Evolutionary conservation across 2,888 invertebrate species (phyloP).

Genomic region (Siphonodentalium dalli): DNA sequence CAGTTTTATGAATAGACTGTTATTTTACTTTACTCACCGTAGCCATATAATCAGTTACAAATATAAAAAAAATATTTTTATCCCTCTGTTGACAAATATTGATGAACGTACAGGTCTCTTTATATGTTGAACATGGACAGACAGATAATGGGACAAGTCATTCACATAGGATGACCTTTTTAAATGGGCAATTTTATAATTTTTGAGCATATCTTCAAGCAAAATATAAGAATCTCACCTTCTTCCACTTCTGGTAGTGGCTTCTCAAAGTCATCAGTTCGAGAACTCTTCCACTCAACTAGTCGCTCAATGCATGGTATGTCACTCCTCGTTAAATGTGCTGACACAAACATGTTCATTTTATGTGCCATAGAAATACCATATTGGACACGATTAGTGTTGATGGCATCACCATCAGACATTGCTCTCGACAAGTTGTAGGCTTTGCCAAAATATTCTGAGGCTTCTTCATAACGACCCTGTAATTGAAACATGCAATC

Average conservation of each 20-base stretch:
- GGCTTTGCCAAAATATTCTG: constrained; percentile 63
- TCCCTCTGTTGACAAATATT: no score
- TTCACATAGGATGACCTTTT: no score
- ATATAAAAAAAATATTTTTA: no score
- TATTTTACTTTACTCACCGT: no score
- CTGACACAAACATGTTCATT: constrained; percentile 46
- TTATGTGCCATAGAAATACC: constrained; percentile 61
- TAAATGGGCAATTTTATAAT: no score
- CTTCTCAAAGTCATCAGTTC: constrained; percentile 46
- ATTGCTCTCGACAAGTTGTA: constrained; percentile 61
- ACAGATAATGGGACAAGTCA: no score
- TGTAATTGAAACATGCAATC: constrained; percentile 27
- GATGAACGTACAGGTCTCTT: no score
- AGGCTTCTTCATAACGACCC: constrained; percentile 63
- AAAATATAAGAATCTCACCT: no score
- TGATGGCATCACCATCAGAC: constrained; percentile 53
- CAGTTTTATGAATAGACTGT: no score
- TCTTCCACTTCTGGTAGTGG: constrained; percentile 41
- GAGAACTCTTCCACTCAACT: constrained; percentile 60
- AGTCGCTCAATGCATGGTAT: constrained; percentile 46
- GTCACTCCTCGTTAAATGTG: constrained; percentile 44
- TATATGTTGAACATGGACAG: no score
- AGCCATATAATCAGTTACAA: no score
- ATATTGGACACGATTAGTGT: constrained; percentile 58
- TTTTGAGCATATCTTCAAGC: no score